Evolutionary conservation across 2,113 vertebrate species (phyloP).

Genomic region (Sciurus niger): DNA sequence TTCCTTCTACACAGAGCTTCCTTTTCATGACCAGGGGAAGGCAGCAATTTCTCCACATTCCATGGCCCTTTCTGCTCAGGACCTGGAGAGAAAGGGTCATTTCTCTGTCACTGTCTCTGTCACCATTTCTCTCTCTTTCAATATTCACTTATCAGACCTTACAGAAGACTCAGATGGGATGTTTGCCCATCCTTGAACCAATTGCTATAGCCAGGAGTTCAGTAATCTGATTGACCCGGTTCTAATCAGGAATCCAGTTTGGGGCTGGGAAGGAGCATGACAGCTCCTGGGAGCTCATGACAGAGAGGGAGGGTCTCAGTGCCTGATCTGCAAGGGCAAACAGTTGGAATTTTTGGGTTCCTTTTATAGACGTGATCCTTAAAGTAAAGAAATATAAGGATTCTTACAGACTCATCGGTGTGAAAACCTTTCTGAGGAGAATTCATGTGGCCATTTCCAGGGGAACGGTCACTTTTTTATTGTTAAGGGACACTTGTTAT

Average conservation of each 20-base stretch:
- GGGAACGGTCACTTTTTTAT: not conserved
- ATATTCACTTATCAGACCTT: not conserved
- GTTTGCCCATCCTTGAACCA: not conserved
- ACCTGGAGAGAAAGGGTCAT: not conserved
- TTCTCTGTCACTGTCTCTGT: not conserved
- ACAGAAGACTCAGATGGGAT: not conserved
- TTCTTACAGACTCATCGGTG: not conserved
- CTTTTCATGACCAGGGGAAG: not conserved
- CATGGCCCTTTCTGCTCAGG: not conserved
- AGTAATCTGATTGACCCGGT: not conserved
- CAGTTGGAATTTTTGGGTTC: not conserved
- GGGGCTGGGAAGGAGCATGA: not conserved
- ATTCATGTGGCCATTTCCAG: not conserved
- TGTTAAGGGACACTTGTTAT: not conserved
- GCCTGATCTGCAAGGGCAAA: not conserved
- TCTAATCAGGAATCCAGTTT: not conserved
- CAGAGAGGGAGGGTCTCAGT: no score
- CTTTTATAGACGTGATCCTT: not conserved
- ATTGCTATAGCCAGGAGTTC: not conserved
- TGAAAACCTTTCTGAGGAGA: slow-evolving; percentile 43
- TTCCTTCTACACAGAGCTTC: not conserved
- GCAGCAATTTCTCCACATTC: not conserved
- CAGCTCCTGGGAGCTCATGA: not conserved
- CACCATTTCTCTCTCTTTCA: not conserved
- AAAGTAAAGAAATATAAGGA: not conserved